phyloP scores from a whole-genome alignment of 2,113 vertebrate genomes.

The Corythornis madagascariensis region DNA sequence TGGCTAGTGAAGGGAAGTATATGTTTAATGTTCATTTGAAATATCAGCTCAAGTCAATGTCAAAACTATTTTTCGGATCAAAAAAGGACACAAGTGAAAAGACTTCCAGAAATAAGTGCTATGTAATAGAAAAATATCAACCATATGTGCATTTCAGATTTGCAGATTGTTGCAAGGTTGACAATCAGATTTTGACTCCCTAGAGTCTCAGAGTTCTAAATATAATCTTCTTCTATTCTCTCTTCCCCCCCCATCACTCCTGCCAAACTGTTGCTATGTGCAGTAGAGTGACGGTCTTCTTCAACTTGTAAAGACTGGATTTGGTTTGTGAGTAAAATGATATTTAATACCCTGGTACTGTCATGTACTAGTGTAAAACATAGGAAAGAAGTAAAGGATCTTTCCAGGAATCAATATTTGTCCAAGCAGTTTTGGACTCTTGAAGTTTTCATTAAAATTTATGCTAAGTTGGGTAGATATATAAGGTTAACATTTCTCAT shows the following conservation, averaged over 20 bases:
- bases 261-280: neutral
- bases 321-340: neutral
- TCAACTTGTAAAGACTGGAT: neutral
- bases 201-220: slow-evolving; percentile 31
- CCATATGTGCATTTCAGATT: slow-evolving; percentile 18
- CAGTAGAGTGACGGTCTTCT: neutral
- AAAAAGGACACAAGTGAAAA: slow-evolving; percentile 41
- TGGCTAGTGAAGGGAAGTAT: slow-evolving; percentile 21
- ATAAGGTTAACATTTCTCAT: neutral
- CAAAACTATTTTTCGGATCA: slow-evolving; percentile 14
- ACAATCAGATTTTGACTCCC: slow-evolving; percentile 25
- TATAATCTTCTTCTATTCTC: neutral
- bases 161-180: slow-evolving; percentile 26
- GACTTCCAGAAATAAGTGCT: slow-evolving; percentile 17
- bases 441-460: neutral
- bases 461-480: neutral
- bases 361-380: neutral
- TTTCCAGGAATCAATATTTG: neutral
- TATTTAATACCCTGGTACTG: neutral
- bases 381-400: neutral
- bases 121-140: slow-evolving; percentile 38
- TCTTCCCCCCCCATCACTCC: too few species aligned
- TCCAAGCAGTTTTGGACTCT: neutral
- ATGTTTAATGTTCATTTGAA: neutral
- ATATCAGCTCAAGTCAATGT: neutral